Base-by-base conservation (phyloP, 2,888 invertebrate genomes). In the Heliconius cydno region DNA sequence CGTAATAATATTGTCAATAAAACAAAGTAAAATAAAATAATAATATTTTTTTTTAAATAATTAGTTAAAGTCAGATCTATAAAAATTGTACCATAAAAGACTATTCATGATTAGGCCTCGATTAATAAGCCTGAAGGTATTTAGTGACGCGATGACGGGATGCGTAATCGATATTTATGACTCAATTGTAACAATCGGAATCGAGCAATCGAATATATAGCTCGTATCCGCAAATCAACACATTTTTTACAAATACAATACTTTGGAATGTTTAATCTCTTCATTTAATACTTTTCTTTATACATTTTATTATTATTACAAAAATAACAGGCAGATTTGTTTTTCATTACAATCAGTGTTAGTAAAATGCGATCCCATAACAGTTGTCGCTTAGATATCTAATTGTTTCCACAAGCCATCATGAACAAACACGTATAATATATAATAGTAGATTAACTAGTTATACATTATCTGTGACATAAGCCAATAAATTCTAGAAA, bases 241-340 rank as follows among this genome's bases (percentile, higher is more conserved):
- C 1, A 65, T 41, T 28, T 65, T 46, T 10, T 75, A 46, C 46
- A 75, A 46, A 28, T 75, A 65, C 38, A 28, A 75, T 75, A 75
- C 75, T 75, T 75, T 75, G 75, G 75, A 75, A 66, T 75, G 65
- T 65, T 74, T 25, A 60, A 74, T 38, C n/a, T 38, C 15, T 60
- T 57, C 22, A 30, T 63, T 41, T 46, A 75, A 65, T 60, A 60
- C 73, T 73, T 60, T 73, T 38, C 1, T 60, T 73, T 1, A 60
- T 60, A 60, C 73, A 73, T 60, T 60, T 60, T 30, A 30, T 34
- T 30, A 73, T 65, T 46, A 7, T 75, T 66, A 66, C 65, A 66
- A 75, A 75, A 75, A 75, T 75, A 75, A 75, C 28, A 28, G 75
- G 41, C 75, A 66, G 46, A 75, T 75, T 65, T 75, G 28, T 22